Conservation (phyloP, 1,140 invertebrate genomes). For the Magallana ariakensis region DNA sequence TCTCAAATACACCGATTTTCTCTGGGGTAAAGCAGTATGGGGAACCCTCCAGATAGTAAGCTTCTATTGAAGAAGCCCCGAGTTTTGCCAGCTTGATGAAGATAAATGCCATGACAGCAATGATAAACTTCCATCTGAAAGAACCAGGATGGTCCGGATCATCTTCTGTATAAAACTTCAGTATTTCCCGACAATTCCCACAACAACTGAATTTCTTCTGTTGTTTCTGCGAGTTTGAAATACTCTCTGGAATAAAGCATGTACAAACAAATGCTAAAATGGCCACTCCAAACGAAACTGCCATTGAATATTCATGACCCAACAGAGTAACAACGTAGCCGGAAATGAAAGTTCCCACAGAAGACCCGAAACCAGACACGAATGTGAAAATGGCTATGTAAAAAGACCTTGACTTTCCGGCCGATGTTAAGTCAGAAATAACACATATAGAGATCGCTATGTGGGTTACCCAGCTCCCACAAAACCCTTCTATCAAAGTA, state of each 20-base stretch:
- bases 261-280: neutral
- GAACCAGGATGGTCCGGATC: neutral
- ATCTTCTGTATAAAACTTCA: neutral
- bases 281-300: neutral
- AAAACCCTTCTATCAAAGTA: neutral
- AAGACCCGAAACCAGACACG: neutral
- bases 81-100: conserved; percentile 14
- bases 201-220: neutral
- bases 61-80: neutral
- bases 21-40: conserved; percentile 25
- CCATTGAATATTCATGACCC: conserved; percentile 13
- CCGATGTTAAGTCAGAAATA: neutral
- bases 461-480: neutral
- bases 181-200: neutral
- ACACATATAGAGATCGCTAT: neutral
- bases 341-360: neutral
- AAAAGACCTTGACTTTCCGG: conserved; percentile 9
- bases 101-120: neutral
- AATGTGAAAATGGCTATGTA: neutral
- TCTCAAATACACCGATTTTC: conserved; percentile 2
- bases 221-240: neutral
- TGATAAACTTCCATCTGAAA: neutral
- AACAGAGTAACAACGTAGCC: neutral
- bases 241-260: conserved; percentile 8
- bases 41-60: neutral